Evolutionary conservation across 2,113 vertebrate genomes (phyloP), one percentile per base, ranked within the genome.

Genomic region (Thunnus thynnus): DNA sequence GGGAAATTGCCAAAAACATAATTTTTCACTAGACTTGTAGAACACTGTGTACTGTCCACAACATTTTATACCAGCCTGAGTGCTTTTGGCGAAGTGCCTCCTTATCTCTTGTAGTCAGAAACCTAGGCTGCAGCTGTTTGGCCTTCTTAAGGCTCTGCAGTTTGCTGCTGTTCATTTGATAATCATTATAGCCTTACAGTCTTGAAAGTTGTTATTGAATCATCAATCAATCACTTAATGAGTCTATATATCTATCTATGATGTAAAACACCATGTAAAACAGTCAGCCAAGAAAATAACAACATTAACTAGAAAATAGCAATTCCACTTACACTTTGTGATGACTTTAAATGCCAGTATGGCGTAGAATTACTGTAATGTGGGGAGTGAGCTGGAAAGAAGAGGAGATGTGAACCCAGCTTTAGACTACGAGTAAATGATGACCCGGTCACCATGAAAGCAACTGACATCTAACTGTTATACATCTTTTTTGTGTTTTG

Each of bases 61-160:
- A n/a, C 44, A 36, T 76, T 79, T 76, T 62, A 27, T 17, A 72
- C 27, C 57, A 82, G 71, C 20, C 41, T 61, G 47, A 73, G 56
- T 68, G 78, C 54, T 52, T 84, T 75, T 69, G 78, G 75, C 75
- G 61, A 51, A 46, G 52, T 46, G 76, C 55, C 64, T 69, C 32
- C 69, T 82, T 85, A 82, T 84, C 75, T 87, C 27, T 50, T 70
- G 25, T 57, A 82, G 75, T 85, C 85, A 82, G 67, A 80, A 60
- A 58, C 57, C 50, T 54, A 52, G 71, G 13, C 55, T 7, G 10
- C 63, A 73, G 64, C 69, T 67, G 46, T 72, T 13, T n/a, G 25
- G 62, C 30, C 67, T 55, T 72, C 47, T 75, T 46, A 41, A 20
- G 0, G 48, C 71, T 54, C 63, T 57, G 84, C 69, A 71, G n/a